These are phyloP conservation scores for Diadumene lineata DNA, from an alignment of 92 coral and sea anemone species.

Conservation along the genomic window DNA sequence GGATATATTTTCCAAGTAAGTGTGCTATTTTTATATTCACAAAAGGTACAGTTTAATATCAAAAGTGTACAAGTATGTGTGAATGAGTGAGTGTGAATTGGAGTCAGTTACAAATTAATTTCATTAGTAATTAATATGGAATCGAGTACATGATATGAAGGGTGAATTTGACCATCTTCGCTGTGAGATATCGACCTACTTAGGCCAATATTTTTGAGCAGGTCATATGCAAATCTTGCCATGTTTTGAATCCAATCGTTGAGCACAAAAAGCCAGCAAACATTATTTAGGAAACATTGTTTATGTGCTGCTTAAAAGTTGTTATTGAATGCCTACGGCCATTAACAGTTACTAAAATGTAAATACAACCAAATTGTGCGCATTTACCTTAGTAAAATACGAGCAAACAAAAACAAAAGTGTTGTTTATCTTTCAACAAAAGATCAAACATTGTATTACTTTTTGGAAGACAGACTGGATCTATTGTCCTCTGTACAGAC, in stretches of 20 bases:
- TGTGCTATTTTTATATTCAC: background rate
- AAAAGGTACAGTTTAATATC: too few relatives aligned
- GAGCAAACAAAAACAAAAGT: background rate
- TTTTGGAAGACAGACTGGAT: background rate
- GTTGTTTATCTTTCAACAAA: background rate
- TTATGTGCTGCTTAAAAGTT: background rate
- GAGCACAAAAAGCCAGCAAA: background rate
- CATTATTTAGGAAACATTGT: background rate
- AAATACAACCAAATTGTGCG: background rate
- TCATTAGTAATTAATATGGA: background rate
- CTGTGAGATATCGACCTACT: background rate
- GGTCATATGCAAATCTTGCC: slow-evolving; percentile 5
- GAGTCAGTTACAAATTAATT: background rate
- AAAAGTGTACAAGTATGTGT: background rate
- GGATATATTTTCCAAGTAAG: slow-evolving; percentile 36
- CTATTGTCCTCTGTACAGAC: background rate
- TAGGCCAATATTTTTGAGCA: background rate
- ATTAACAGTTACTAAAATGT: too few relatives aligned
- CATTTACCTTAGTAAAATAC: background rate
- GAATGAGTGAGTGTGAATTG: background rate
- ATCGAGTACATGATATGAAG: background rate
- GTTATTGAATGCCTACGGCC: too few relatives aligned
- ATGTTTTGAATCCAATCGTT: slow-evolving; percentile 1
- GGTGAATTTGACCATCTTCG: background rate
- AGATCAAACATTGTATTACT: background rate